Percentiles rank a stretch among this genome's conserved stretches.
Evolutionary conservation across 1,140 invertebrate genomes (phyloP).

Genomic region (Palaemon carinicauda): DNA sequence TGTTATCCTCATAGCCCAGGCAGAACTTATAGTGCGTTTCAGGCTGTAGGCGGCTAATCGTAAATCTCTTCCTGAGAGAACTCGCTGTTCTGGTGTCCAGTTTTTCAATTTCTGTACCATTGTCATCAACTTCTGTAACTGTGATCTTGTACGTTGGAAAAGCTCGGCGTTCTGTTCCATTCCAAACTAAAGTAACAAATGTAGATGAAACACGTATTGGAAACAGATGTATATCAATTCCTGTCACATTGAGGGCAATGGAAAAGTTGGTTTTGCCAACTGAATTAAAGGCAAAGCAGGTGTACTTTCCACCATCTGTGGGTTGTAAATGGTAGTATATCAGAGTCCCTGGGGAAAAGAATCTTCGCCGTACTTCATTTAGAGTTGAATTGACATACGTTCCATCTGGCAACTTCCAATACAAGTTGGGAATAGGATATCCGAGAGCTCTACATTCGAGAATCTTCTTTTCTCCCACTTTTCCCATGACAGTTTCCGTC

Average conservation of each 20-base stretch:
- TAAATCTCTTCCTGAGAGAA: conserved; percentile 62
- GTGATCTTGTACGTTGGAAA: conserved; percentile 65
- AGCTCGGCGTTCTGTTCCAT: conserved; percentile 64
- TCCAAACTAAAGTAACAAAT: conserved; percentile 67
- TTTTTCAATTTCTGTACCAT: conserved; percentile 63
- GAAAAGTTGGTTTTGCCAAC: conserved; percentile 53
- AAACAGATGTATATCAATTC: conserved; percentile 65
- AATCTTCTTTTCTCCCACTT: conserved; percentile 64
- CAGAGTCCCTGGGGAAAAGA: conserved; percentile 63
- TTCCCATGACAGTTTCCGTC: conserved; percentile 60
- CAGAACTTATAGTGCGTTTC: conserved; percentile 66
- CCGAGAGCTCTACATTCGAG: conserved; percentile 67
- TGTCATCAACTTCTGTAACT: conserved; percentile 60
- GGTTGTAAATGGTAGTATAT: conserved; percentile 63
- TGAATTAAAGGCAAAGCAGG: conserved; percentile 62
- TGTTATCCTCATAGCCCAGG: conserved; percentile 63
- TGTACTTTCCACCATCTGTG: conserved; percentile 61
- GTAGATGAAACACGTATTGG: conserved; percentile 63
- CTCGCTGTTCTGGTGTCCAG: conserved; percentile 62
- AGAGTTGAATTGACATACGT: conserved; percentile 62
- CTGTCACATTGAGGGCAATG: conserved; percentile 60
- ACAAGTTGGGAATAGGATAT: conserved; percentile 64
- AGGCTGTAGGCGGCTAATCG: conserved; percentile 65
- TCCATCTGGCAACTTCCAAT: conserved; percentile 66
- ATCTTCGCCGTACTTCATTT: conserved; percentile 61